Evolutionary conservation across 2,888 invertebrate genomes (phyloP).

Genomic region (Octodonta nipae): DNA sequence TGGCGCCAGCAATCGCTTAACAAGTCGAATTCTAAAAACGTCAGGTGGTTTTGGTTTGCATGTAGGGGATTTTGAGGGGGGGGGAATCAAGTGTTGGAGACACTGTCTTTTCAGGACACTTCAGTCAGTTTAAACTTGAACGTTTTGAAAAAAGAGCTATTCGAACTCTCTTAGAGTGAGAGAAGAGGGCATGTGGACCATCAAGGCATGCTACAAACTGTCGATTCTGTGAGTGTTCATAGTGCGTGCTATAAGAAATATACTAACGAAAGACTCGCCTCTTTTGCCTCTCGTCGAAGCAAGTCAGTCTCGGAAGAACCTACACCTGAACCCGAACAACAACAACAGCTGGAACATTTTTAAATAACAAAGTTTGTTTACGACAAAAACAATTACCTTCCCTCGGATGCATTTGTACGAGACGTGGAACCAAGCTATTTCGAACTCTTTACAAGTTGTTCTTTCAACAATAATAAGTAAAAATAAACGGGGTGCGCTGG

Average conservation of each 20-base stretch:
- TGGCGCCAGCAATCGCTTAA: too few relatives aligned
- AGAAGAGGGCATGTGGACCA: conserved; percentile 3
- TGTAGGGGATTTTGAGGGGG: too few relatives aligned
- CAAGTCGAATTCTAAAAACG: too few relatives aligned
- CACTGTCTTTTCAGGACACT: too few relatives aligned
- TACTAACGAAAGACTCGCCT: conserved; percentile 4
- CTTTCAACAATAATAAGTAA: background rate
- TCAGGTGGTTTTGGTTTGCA: too few relatives aligned
- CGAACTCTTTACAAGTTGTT: conserved; percentile 1
- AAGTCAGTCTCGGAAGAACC: conserved; percentile 4
- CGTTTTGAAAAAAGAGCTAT: conserved; percentile 4
- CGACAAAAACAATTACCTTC: conserved; percentile 7
- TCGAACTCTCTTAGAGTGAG: conserved; percentile 4
- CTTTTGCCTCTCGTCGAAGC: conserved; percentile 5
- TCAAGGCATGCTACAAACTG: conserved; percentile 1
- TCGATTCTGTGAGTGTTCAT: conserved; percentile 3
- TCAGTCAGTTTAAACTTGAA: conserved; percentile 4
- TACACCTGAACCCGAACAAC: conserved; percentile 2
- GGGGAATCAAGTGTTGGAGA: too few relatives aligned
- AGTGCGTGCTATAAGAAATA: conserved; percentile 6
- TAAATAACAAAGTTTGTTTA: too few relatives aligned
- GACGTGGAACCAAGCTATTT: conserved; percentile 1
- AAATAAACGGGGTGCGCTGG: conserved; percentile 1
- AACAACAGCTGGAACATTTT: too few relatives aligned
- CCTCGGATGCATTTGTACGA: conserved; percentile 2